A percentile compares a stretch with the other conserved stretches of the same genome.
Conservation (phyloP, 1,140 invertebrate genomes). For the Bombus soroeensis region DNA sequence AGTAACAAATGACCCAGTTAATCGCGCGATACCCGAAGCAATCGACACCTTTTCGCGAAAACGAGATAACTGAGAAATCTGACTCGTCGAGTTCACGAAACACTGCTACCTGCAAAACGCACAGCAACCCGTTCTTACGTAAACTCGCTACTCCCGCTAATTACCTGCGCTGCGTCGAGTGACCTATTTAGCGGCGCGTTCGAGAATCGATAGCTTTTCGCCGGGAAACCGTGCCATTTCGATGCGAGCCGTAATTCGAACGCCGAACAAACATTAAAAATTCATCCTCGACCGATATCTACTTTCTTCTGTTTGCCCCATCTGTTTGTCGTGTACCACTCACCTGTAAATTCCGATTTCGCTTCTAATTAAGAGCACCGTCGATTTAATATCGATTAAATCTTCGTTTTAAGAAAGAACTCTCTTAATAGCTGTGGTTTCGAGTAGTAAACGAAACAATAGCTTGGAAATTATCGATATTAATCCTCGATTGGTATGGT, state of each 20-base stretch:
- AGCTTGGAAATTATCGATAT: too few relatives aligned
- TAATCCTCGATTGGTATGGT: too few relatives aligned
- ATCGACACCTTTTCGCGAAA: constrained; percentile 38
- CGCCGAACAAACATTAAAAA: constrained; percentile 24
- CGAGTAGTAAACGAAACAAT: too few relatives aligned
- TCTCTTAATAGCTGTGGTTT: neutral
- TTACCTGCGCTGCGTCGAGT: constrained; percentile 13
- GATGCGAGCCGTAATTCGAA: neutral
- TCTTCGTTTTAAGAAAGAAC: neutral
- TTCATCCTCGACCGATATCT: constrained; percentile 4
- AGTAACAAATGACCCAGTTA: constrained; percentile 14
- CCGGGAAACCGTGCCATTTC: constrained; percentile 4
- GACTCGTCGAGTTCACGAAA: constrained; percentile 24
- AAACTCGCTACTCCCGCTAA: constrained; percentile 18
- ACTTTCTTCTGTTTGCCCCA: neutral
- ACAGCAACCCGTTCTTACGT: constrained; percentile 2
- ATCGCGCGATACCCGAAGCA: neutral
- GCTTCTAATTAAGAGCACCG: neutral
- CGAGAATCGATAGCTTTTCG: constrained; percentile 39
- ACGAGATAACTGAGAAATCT: constrained; percentile 28
- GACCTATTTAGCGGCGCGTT: constrained; percentile 32
- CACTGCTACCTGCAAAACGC: neutral
- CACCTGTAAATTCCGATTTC: neutral
- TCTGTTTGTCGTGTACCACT: too few relatives aligned
- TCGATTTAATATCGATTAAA: neutral